Percentiles rank a stretch among this genome's conserved stretches.
Conservation (phyloP, 2,888 invertebrate genomes). For the Resseliella maxima region DNA sequence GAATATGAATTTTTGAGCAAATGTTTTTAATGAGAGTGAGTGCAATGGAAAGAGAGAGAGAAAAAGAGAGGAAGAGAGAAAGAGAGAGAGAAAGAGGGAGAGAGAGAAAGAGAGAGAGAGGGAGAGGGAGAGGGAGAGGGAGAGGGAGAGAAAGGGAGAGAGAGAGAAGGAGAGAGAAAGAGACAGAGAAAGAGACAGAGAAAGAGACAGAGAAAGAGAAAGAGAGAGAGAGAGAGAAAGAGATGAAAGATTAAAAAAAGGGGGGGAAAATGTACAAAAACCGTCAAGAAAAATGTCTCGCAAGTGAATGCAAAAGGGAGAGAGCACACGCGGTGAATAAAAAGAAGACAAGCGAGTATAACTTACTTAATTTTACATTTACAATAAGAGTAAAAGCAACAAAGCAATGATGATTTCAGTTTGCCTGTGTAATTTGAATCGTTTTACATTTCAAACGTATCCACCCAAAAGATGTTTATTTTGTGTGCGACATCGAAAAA, state of each 20-base stretch:
- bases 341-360: background rate
- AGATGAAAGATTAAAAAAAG: no score
- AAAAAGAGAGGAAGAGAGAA: background rate
- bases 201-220: background rate
- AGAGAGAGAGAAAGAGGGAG: background rate
- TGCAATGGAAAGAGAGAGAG: background rate
- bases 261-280: no score
- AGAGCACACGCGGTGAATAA: slow-evolving; percentile 36
- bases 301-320: background rate
- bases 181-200: background rate
- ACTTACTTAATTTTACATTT: slow-evolving; percentile 51
- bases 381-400: background rate
- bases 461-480: background rate
- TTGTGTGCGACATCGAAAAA: background rate
- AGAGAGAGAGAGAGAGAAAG: no score
- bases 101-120: background rate
- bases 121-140: no score
- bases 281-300: background rate
- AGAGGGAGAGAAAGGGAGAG: background rate
- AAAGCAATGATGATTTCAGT: background rate
- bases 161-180: no score
- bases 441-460: background rate
- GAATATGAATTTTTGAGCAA: background rate
- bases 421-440: background rate
- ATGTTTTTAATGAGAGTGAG: no score